Evolutionary conservation across 2,113 vertebrate genomes (phyloP).

Genomic region (Psammodynastes pulverulentus): DNA sequence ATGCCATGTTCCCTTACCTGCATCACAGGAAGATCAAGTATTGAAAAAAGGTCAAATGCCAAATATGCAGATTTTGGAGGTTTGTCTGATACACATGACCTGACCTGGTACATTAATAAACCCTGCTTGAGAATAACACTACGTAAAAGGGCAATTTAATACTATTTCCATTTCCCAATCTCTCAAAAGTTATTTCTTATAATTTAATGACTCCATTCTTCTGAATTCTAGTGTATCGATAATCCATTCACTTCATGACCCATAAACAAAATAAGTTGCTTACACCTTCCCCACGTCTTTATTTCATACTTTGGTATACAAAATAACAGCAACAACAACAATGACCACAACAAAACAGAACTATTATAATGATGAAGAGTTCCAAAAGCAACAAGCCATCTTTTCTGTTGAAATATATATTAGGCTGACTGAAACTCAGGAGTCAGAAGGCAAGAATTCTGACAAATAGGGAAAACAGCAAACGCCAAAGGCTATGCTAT

Average conservation of each 20-base stretch:
- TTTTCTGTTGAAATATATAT: neutral
- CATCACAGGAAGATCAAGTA: neutral
- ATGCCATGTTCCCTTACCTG: neutral
- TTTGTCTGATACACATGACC: neutral
- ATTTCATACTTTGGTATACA: neutral
- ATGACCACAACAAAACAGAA: neutral
- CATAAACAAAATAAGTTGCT: neutral
- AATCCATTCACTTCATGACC: neutral
- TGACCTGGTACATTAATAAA: neutral
- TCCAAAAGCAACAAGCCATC: neutral
- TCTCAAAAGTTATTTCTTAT: neutral
- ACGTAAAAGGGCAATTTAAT: neutral
- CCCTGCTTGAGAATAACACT: neutral
- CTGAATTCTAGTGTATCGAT: neutral
- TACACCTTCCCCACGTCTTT: neutral
- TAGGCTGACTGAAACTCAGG: neutral
- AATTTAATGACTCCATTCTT: neutral
- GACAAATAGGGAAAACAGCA: neutral
- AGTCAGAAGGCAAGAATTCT: neutral
- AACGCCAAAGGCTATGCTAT: neutral
- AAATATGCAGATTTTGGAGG: neutral
- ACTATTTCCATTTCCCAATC: neutral
- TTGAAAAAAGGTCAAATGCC: neutral
- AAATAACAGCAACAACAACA: neutral
- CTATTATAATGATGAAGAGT: neutral